A percentile compares a stretch with the other conserved stretches of the same genome.
phyloP scores from a whole-genome alignment of 2,797 vertebrate genomes.

The Catharus ustulatus region DNA sequence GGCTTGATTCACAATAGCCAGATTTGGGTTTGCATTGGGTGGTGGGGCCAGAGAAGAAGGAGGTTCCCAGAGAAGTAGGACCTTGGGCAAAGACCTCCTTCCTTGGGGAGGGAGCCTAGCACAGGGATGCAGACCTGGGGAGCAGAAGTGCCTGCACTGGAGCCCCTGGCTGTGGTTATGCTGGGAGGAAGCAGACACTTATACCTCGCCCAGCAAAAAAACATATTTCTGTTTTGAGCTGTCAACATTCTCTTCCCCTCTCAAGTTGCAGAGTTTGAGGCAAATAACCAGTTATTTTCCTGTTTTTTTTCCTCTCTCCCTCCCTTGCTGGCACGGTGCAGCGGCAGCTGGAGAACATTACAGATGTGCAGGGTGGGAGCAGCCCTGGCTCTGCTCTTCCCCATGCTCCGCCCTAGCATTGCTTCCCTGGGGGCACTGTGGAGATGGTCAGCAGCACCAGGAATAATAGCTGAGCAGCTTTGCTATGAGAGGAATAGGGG shows the following conservation, averaged over 20 bases:
- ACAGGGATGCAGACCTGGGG: accelerated
- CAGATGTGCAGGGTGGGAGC: neutral
- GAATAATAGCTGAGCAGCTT: neutral
- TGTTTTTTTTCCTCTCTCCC: neutral
- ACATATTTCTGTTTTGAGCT: neutral
- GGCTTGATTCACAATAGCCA: neutral
- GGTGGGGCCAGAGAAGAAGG: neutral
- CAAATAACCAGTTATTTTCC: neutral
- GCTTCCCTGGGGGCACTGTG: neutral
- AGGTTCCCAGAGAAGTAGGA: neutral
- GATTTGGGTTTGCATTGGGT: neutral
- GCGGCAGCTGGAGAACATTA: neutral
- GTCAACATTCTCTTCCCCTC: neutral
- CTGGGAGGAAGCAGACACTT: accelerated
- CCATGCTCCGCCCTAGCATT: accelerated
- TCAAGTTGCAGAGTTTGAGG: neutral
- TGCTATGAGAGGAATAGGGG: neutral
- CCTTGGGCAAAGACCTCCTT: neutral
- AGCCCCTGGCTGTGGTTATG: neutral
- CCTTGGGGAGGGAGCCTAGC: neutral
- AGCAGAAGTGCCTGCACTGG: neutral
- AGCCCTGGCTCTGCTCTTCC: neutral
- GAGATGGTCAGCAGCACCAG: neutral
- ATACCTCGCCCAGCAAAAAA: neutral
- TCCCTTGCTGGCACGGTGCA: neutral